phyloP scores from a whole-genome alignment of 2,888 invertebrate species.

The Odontothrips loti region DNA sequence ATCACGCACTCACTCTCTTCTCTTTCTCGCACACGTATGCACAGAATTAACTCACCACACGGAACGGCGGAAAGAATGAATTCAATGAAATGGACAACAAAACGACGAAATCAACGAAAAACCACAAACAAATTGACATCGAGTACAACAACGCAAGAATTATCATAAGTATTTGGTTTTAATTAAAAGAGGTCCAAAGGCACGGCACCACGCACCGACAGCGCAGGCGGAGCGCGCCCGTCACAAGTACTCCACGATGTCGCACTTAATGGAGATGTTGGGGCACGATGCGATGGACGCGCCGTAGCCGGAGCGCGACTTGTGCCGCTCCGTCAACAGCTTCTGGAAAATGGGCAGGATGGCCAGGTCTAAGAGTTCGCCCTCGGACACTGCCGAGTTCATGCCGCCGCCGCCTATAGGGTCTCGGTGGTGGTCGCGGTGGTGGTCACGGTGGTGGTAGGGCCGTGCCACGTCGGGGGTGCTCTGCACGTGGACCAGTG shows the following conservation, averaged over 20 bases:
- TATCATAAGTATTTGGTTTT: background rate
- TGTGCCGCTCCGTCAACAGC: slow-evolving; percentile 77
- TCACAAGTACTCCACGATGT: slow-evolving; percentile 90
- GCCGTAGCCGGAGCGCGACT: slow-evolving; percentile 61
- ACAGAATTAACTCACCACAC: background rate
- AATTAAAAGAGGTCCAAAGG: slow-evolving; percentile 8
- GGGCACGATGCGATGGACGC: slow-evolving; percentile 83
- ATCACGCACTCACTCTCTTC: background rate
- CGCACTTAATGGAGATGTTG: slow-evolving; percentile 92
- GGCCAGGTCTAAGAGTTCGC: slow-evolving; percentile 77
- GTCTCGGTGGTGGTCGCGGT: slow-evolving; percentile 40
- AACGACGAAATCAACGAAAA: background rate
- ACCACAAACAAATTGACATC: slow-evolving; percentile 16
- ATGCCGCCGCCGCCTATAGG: slow-evolving; percentile 49
- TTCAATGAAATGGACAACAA: background rate
- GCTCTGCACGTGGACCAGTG: slow-evolving; percentile 55
- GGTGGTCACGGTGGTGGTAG: slow-evolving; percentile 40
- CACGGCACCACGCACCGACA: too few species aligned
- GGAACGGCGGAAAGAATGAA: background rate
- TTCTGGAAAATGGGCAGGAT: slow-evolving; percentile 90
- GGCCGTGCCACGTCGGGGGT: slow-evolving; percentile 53
- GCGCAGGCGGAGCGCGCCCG: background rate
- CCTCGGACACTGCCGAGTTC: slow-evolving; percentile 77
- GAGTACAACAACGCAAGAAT: background rate
- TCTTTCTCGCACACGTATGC: background rate